Evolutionary conservation across 2,113 vertebrate species (phyloP), one percentile per base, ranked within the genome.

Genomic region (Cricetomys ansorgei): DNA sequence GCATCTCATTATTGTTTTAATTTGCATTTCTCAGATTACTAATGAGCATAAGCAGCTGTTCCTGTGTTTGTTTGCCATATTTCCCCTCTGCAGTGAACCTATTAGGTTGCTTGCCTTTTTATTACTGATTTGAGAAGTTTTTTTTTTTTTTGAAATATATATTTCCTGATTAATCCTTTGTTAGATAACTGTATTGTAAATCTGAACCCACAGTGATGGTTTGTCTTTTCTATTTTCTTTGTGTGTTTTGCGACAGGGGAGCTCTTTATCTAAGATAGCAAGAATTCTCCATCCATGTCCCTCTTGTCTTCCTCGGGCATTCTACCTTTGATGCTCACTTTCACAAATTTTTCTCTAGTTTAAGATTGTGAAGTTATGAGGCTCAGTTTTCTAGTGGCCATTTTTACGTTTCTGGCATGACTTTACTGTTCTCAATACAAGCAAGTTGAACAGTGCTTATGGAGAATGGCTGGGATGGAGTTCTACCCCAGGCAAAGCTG

Each of bases 1-100:
- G 95, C 31, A 96, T 97, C 96, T 98, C 96, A 97, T 97, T 97
- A 97, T 96, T 96, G 97, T 97, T 96, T 97, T 95, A 97, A 98
- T 98, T 98, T 98, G 97, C 97, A 98, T 97, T 97, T 98, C 97
- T 96, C 81, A 81, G 96, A 98, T 97, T 96, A 94, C 97, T 98
- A 97, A 97, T 98, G 97, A 97, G 96, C 95, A 96, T 94, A 92
- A 97, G 94, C 97, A 97, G 93, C 97, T 97, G 97, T 77, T 97
- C 92, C 0, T 96, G 92, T 94, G 96, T 97, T 96, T 96, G 90
- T 88, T 95, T 70, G 81, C 97, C 96, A 94, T 97, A 97, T 97
- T 98, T 97, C 94, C 79, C 92, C 96, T 98, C 96, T 95, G 97
- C 96, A 76, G 96, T 97, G 97, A 97, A 97, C 96, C 92, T 97